Percentiles rank a stretch among this genome's conserved stretches.
These are phyloP conservation scores for Esox lucius DNA, from an alignment of 2,797 vertebrate genomes.

Conservation along the genomic window DNA sequence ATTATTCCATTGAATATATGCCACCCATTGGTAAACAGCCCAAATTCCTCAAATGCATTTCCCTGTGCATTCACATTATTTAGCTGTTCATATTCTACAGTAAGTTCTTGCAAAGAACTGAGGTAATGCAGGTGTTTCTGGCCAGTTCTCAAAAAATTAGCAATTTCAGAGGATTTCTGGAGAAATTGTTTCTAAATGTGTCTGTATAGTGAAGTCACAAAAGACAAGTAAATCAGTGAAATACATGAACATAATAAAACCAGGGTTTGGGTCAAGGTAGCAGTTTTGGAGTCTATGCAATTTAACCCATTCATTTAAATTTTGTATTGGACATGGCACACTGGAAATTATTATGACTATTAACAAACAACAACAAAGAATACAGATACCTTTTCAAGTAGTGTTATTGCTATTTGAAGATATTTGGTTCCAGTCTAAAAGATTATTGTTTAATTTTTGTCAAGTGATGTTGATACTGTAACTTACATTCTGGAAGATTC, in stretches of 20 bases:
- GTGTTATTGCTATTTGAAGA: too few relatives aligned
- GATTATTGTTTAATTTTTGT: too few relatives aligned
- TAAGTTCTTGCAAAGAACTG: conserved; percentile 58
- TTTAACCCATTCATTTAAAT: not conserved
- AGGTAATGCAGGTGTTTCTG: conserved; percentile 64
- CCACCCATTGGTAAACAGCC: conserved; percentile 71
- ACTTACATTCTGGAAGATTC: too few relatives aligned
- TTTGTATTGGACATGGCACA: too few relatives aligned
- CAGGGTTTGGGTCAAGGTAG: not conserved
- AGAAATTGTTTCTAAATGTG: conserved; percentile 18
- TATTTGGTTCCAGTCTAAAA: too few relatives aligned
- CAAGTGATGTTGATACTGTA: too few relatives aligned
- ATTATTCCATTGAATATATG: conserved; percentile 59
- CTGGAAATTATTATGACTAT: too few relatives aligned
- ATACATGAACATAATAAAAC: conserved; percentile 39
- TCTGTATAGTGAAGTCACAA: conserved; percentile 12
- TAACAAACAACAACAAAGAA: too few relatives aligned
- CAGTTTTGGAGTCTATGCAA: not conserved
- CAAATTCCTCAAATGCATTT: conserved; percentile 61
- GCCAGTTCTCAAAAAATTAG: conserved; percentile 44
- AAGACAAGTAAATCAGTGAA: conserved; percentile 34
- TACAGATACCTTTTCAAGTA: too few relatives aligned
- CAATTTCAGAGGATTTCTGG: conserved; percentile 4
- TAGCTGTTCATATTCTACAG: conserved; percentile 69
- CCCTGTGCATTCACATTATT: conserved; percentile 61